phyloP scores from a whole-genome alignment of 2,113 vertebrate genomes.

The Lanius collurio region DNA sequence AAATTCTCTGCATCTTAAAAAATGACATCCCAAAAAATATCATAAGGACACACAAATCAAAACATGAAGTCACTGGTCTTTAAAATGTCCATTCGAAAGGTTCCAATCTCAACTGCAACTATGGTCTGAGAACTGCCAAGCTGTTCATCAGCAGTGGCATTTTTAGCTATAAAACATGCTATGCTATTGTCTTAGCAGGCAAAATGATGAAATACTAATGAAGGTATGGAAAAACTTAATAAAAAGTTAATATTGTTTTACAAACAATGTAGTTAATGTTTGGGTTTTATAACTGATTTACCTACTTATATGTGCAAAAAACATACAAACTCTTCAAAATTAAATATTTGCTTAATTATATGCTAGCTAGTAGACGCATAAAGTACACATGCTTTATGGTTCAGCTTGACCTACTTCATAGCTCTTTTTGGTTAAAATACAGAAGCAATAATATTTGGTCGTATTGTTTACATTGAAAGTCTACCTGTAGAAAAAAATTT shows the following conservation, averaged over 20 bases:
- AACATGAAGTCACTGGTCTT: neutral
- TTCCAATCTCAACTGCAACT: neutral
- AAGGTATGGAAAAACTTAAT: neutral
- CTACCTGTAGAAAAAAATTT: neutral
- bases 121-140: neutral
- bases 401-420: neutral
- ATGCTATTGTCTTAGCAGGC: neutral
- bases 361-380: neutral
- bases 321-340: neutral
- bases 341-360: neutral
- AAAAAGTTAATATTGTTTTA: neutral
- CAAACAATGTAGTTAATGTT: neutral
- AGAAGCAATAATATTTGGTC: neutral
- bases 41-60: neutral
- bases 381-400: neutral
- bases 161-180: neutral
- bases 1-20: neutral
- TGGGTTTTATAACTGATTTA: neutral
- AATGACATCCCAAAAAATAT: neutral
- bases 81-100: neutral
- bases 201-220: neutral
- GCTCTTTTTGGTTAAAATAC: neutral
- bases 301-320: neutral
- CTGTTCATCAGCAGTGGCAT: neutral
- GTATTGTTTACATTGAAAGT: neutral